A percentile compares a stretch with the other conserved stretches of the same genome.
phyloP scores from a whole-genome alignment of 1,140 invertebrate genomes.

The Kradibia gibbosae region DNA sequence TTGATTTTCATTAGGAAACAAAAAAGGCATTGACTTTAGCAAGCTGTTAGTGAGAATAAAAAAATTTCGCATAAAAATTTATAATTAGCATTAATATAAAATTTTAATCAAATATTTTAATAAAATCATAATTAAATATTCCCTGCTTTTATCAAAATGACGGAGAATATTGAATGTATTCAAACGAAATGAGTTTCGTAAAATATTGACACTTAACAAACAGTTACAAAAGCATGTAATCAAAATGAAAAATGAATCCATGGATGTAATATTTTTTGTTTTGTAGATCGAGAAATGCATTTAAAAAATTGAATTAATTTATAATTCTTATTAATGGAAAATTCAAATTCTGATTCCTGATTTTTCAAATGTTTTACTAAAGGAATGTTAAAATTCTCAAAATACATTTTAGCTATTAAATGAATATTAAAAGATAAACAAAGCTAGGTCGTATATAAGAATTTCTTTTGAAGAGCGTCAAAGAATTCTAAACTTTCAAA shows the following conservation, averaged over 20 bases:
- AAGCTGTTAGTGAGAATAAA: background rate
- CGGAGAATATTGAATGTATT: too few species aligned
- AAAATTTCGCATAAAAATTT: background rate
- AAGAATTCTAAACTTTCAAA: too few species aligned
- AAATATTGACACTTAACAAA: too few species aligned
- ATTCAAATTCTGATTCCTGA: background rate
- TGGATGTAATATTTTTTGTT: too few species aligned
- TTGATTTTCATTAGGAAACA: slow-evolving; percentile 24
- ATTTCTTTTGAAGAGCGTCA: too few species aligned
- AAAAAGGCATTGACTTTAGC: background rate
- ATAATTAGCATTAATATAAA: background rate
- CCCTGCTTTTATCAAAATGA: too few species aligned
- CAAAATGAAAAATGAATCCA: background rate
- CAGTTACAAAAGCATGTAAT: background rate
- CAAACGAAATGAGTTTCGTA: too few species aligned
- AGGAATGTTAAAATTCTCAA: background rate
- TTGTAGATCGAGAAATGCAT: too few species aligned
- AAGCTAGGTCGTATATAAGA: background rate
- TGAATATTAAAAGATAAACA: background rate
- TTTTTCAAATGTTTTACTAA: background rate
- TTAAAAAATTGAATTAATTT: background rate
- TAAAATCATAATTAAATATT: too few species aligned
- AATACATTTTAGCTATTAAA: background rate
- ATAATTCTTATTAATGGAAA: background rate
- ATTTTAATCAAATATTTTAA: background rate